Conservation (phyloP, 64 coral and sea anemone species). For the Stichodactyla helianthus region DNA sequence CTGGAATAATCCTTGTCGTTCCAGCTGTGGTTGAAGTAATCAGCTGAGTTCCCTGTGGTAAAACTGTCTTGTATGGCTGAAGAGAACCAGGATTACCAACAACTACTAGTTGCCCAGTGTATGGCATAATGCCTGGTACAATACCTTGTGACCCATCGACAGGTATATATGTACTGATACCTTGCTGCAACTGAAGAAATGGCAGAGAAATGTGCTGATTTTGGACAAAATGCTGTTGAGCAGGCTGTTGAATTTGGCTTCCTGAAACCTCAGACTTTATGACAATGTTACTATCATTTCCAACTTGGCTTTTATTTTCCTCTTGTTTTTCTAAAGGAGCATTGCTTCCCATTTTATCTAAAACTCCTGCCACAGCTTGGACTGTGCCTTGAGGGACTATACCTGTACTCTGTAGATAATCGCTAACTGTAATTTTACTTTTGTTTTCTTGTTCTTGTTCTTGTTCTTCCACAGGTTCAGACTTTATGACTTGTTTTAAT, state of each 20-base stretch:
- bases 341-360: neutral
- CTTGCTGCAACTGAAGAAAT: neutral
- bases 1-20: neutral
- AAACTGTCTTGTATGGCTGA: constrained; percentile 11
- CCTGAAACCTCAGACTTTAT: neutral
- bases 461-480: neutral
- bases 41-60: constrained; percentile 18
- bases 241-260: neutral
- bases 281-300: neutral
- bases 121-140: neutral
- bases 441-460: neutral
- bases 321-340: neutral
- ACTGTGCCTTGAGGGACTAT: neutral
- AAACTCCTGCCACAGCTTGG: neutral
- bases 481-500: neutral
- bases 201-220: neutral
- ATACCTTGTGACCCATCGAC: constrained; percentile 4
- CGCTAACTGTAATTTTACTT: neutral
- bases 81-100: neutral
- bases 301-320: no score
- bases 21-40: constrained; percentile 15
- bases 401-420: constrained; percentile 1
- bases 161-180: constrained; percentile 14
- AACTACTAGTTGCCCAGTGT: neutral
- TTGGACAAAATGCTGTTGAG: neutral